phyloP scores from a whole-genome alignment of 2,113 vertebrate species.

The Pithys albifrons region DNA sequence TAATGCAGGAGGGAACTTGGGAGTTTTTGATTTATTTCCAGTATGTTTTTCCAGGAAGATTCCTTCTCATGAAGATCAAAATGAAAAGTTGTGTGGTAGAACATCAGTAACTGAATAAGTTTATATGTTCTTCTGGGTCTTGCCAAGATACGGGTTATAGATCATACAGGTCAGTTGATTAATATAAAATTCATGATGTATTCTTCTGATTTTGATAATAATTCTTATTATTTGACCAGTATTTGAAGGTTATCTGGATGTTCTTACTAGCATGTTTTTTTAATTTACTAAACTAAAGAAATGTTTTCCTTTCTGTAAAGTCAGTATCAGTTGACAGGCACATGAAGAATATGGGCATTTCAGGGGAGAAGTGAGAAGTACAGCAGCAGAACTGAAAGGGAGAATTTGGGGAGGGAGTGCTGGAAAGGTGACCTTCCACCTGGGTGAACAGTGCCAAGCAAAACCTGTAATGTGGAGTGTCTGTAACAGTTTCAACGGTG shows the following conservation, averaged over 20 bases:
- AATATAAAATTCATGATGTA: not conserved
- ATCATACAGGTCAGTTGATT: not conserved
- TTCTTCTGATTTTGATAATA: not conserved
- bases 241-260: not conserved
- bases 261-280: not conserved
- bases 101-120: not conserved
- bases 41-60: not conserved
- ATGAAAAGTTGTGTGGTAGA: not conserved
- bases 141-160: not conserved
- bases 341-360: not conserved
- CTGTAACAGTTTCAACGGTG: rapidly evolving
- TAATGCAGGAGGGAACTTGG: not conserved
- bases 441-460: rapidly evolving
- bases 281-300: not conserved
- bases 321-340: rapidly evolving
- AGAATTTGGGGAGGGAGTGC: not conserved
- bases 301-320: not conserved
- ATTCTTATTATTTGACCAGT: not conserved
- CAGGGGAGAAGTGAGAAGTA: not conserved
- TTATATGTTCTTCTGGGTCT: not conserved
- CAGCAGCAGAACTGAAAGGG: not conserved
- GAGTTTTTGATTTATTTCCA: not conserved
- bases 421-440: not conserved
- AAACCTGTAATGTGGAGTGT: not conserved
- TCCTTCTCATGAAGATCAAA: not conserved